These are phyloP conservation scores for Hemitrygon akajei DNA, from an alignment of 2,797 vertebrate species.

Conservation along the genomic window DNA sequence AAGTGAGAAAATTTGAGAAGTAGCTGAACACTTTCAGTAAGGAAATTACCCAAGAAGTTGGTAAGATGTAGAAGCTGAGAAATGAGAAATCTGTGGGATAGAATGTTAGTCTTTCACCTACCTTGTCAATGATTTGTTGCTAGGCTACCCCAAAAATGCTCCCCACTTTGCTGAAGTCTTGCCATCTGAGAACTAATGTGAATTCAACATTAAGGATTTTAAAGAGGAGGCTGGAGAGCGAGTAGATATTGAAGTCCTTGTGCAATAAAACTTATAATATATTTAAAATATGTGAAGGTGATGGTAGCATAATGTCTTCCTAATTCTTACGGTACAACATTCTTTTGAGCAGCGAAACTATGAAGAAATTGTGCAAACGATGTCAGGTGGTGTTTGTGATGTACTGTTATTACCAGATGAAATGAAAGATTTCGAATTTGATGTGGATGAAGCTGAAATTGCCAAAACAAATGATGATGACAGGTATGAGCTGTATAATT, in stretches of 20 bases:
- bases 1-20: background rate
- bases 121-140: background rate
- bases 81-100: background rate
- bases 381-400: conserved; percentile 51
- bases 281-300: background rate
- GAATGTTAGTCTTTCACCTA: background rate
- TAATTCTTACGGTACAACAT: conserved; percentile 10
- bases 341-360: conserved; percentile 56
- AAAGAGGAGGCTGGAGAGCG: background rate
- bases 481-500: conserved; percentile 43
- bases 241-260: background rate
- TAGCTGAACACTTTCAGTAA: background rate
- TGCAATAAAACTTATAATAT: background rate
- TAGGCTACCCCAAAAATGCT: background rate
- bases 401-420: conserved; percentile 49
- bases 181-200: background rate
- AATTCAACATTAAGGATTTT: background rate
- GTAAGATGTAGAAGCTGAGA: background rate
- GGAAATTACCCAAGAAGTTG: background rate
- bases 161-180: background rate
- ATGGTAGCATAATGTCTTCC: background rate
- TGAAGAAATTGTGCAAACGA: conserved; percentile 54
- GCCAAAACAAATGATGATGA: conserved; percentile 3
- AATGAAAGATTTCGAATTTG: background rate
- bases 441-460: background rate